These are phyloP conservation scores for Drosophila serrata DNA, from an alignment of 1,140 invertebrate genomes.

Conservation along the genomic window DNA sequence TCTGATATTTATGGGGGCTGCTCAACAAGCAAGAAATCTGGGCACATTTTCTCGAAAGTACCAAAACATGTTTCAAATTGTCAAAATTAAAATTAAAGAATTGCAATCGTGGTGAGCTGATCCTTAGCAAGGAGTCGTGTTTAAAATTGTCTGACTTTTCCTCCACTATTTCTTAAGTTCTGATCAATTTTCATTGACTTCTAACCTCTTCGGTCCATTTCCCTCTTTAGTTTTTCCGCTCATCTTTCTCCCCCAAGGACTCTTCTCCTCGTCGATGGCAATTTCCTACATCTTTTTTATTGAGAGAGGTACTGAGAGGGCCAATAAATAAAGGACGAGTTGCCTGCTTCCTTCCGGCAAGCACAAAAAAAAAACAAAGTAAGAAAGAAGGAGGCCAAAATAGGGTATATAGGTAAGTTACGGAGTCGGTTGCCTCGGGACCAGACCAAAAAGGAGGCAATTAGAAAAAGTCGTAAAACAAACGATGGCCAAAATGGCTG, in stretches of 20 bases:
- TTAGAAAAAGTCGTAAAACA: conserved; percentile 71
- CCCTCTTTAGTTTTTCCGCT: neutral
- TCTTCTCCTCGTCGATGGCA: conserved; percentile 50
- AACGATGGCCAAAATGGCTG: conserved; percentile 57
- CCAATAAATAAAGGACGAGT: conserved; percentile 69
- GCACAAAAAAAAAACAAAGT: neutral
- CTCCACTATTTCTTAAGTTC: neutral
- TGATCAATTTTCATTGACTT: conserved; percentile 5
- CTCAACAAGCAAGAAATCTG: neutral
- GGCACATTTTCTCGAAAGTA: too few species aligned
- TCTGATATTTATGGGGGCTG: neutral
- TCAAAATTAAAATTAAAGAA: neutral
- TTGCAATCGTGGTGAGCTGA: neutral
- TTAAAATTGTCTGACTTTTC: neutral
- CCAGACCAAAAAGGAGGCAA: conserved; percentile 42
- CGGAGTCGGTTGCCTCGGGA: conserved; percentile 27
- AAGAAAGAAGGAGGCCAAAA: neutral
- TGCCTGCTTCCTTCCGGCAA: conserved; percentile 28
- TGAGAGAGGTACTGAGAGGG: conserved; percentile 7
- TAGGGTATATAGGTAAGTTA: conserved; percentile 21
- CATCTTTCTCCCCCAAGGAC: conserved; percentile 14
- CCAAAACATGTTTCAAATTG: neutral
- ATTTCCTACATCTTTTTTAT: conserved; percentile 42
- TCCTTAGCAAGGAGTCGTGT: neutral
- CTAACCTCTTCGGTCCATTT: too few species aligned